phyloP scores from a whole-genome alignment of 2,113 vertebrate genomes.

The Leptobrachium leishanense region DNA sequence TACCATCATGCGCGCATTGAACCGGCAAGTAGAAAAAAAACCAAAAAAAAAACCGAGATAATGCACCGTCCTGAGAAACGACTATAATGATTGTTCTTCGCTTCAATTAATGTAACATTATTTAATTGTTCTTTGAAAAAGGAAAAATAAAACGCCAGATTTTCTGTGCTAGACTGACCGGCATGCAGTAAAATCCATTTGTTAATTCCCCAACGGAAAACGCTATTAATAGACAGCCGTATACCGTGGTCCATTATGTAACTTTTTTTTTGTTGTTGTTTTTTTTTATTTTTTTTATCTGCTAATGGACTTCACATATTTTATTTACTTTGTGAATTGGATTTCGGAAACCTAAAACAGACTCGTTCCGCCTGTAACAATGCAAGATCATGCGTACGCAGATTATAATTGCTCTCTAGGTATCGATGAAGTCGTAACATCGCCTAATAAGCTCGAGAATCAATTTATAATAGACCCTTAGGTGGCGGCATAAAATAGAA shows the following conservation, averaged over 20 bases:
- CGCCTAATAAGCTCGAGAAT: slow-evolving; percentile 38
- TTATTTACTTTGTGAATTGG: not conserved
- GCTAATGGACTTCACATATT: not conserved
- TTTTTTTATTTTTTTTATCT: too few species aligned
- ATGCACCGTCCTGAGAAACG: not conserved
- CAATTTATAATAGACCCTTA: slow-evolving; percentile 46
- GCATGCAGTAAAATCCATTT: not conserved
- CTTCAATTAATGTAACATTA: slow-evolving; percentile 15
- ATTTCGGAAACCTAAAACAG: not conserved
- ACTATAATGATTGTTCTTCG: not conserved
- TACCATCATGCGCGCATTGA: not conserved
- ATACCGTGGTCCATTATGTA: not conserved
- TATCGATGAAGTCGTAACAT: slow-evolving; percentile 24
- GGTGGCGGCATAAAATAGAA: slow-evolving; percentile 43
- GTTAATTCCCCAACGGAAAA: slow-evolving; percentile 5
- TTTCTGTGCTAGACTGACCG: not conserved
- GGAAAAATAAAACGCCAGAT: not conserved
- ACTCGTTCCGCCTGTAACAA: slow-evolving; percentile 21
- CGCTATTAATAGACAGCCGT: not conserved
- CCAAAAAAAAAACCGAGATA: not conserved
- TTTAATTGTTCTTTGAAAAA: slow-evolving; percentile 9
- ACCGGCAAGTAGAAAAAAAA: not conserved
- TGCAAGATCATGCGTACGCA: slow-evolving; percentile 44
- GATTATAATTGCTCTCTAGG: slow-evolving; percentile 44
- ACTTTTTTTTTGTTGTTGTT: not conserved